Evolutionary conservation across 2,113 vertebrate species (phyloP).

Genomic region (Hippoglossus stenolepis): DNA sequence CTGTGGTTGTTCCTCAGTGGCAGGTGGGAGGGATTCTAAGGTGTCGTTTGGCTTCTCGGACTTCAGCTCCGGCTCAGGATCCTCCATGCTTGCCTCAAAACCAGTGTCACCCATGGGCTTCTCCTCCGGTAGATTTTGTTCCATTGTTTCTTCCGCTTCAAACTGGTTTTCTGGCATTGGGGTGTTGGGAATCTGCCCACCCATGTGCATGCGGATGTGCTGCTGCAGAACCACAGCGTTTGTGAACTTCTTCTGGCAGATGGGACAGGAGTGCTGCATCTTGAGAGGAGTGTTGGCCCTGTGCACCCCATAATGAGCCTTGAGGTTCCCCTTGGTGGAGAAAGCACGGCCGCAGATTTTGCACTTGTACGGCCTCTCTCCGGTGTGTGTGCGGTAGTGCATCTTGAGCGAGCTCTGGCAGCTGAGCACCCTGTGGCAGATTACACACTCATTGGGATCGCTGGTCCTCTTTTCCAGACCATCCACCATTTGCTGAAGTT

Average conservation of each 20-base stretch:
- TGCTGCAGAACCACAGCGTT: conserved; percentile 96
- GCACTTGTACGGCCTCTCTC: conserved; percentile 96
- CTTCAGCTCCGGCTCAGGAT: conserved; percentile 81
- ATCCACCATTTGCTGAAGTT: conserved; percentile 96
- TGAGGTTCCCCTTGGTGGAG: conserved; percentile 97
- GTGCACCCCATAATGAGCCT: conserved; percentile 96
- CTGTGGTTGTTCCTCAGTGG: conserved; percentile 64
- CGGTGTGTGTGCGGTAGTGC: conserved; percentile 98
- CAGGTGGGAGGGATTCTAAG: conserved; percentile 48
- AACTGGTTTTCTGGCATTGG: conserved; percentile 86
- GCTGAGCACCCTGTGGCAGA: conserved; percentile 95
- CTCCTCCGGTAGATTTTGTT: conserved; percentile 72
- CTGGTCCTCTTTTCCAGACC: conserved; percentile 92
- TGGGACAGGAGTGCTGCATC: conserved; percentile 97
- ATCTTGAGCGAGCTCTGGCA: conserved; percentile 98
- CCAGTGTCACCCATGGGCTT: conserved; percentile 67
- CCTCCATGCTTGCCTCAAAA: conserved; percentile 81
- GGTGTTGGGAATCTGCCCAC: conserved; percentile 95
- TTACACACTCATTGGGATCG: conserved; percentile 94
- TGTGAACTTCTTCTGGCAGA: conserved; percentile 99
- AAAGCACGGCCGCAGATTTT: conserved; percentile 96
- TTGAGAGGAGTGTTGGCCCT: conserved; percentile 89
- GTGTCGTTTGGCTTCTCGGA: conserved; percentile 73
- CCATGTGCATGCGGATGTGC: conserved; percentile 99
- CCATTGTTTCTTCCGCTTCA: conserved; percentile 79